Evolutionary conservation across 2,113 vertebrate genomes (phyloP), one percentile per base, ranked within the genome.

Genomic region (Sturnira hondurensis): DNA sequence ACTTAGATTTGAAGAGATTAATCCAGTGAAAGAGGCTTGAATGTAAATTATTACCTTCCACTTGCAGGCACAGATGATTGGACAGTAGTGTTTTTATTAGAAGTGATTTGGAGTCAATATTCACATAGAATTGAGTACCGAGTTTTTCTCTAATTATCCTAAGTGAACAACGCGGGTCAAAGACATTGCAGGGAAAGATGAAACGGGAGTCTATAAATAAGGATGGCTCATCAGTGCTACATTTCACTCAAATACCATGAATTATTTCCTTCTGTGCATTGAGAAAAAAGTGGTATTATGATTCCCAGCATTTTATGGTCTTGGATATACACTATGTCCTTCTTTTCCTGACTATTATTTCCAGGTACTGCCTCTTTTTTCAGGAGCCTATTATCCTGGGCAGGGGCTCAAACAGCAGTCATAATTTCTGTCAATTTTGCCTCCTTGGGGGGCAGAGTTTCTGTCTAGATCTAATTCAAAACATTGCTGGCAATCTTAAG

Each of bases 41-140:
- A 63, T 61, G n/a, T 97, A 97, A 97, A 98, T 97, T 89, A 96
- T 91, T 83, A 80, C 86, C 65, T 91, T 89, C 94, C 85, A 81
- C 45, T 45, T 47, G 47, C 91, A 92, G 76, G 56, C 56, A 63
- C 43, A 78, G 67, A 86, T 81, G 95, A 96, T 41, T 94, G 96
- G 95, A 97, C 45, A 85, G 83, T 63, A 68, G 61, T 83, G 73
- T 68, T 96, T 97, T 97, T 91, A 93, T 68, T 96, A 41, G 93
- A 91, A 93, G 78, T 93, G 93, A 96, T 96, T 93, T 94, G 87
- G 61, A 95, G 83, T 96, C 97, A 87, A 96, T 83, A 95, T 86
- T 90, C 58, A 71, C 7, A 33, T 43, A 96, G 89, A 50, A 94
- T 96, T 95, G 96, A 96, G 93, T 93, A 54, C 0, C 15, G 38